Conservation (phyloP, 2,888 invertebrate species). For the Pyrrhosoma nymphula region DNA sequence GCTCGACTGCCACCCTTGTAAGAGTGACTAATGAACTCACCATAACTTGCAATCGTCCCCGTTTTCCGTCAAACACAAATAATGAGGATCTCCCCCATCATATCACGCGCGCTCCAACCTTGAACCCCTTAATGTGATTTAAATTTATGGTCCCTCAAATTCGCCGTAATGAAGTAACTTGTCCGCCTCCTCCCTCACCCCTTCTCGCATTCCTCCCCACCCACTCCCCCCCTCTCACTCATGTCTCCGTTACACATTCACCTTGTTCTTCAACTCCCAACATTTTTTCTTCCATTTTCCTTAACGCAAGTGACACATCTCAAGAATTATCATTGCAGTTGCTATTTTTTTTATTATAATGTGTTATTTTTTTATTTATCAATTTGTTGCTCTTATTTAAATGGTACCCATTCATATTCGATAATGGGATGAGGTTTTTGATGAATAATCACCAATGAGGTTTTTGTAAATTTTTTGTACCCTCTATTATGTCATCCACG, state of each 20-base stretch:
- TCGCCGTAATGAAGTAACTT: slow-evolving; percentile 10
- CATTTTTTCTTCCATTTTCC: not conserved
- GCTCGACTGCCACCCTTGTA: not conserved
- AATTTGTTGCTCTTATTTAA: no score
- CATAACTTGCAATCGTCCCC: slow-evolving; percentile 28
- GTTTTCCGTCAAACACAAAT: slow-evolving; percentile 15
- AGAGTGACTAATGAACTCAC: slow-evolving; percentile 26
- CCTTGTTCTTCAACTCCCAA: not conserved
- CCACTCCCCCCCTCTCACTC: not conserved
- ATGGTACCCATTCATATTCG: no score
- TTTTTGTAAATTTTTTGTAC: no score
- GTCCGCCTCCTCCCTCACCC: not conserved
- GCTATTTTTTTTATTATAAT: no score
- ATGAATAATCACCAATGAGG: no score
- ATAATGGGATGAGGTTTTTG: no score
- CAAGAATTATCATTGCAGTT: no score
- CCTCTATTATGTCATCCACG: no score
- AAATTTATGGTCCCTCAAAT: slow-evolving; percentile 21
- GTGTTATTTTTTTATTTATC: no score
- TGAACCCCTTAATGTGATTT: slow-evolving; percentile 9
- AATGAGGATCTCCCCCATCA: not conserved
- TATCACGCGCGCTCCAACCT: not conserved
- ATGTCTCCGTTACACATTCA: not conserved
- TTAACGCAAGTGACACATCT: not conserved
- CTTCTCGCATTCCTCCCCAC: not conserved